Conservation (phyloP, 2,113 vertebrate genomes). For the Carassius auratus region DNA sequence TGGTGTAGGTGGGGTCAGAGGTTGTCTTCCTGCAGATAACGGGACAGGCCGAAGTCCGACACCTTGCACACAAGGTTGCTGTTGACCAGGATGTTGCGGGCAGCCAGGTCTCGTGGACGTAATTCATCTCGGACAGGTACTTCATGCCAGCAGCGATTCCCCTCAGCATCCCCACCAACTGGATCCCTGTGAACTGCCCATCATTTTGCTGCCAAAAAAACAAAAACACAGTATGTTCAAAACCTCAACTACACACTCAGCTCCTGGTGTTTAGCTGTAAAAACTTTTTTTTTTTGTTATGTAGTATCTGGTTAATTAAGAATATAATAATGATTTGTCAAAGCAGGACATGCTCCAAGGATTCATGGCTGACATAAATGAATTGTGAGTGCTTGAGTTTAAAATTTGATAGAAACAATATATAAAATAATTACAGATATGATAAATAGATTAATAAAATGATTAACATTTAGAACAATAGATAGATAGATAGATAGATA, state of each 20-base stretch:
- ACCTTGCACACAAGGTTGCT: slow-evolving; percentile 98
- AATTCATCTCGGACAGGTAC: slow-evolving; percentile 97
- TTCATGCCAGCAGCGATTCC: slow-evolving; percentile 97
- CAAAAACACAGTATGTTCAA: not conserved
- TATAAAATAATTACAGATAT: not conserved
- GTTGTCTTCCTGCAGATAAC: slow-evolving; percentile 96
- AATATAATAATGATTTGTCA: not conserved
- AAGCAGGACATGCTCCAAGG: not conserved
- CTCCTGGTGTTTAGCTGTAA: not conserved
- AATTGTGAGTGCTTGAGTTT: too few species aligned
- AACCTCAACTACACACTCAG: not conserved
- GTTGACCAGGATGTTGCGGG: slow-evolving; percentile 97
- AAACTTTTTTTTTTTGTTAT: not conserved
- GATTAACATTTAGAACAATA: too few species aligned
- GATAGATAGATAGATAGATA: too few species aligned
- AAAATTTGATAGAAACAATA: too few species aligned
- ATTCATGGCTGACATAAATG: not conserved
- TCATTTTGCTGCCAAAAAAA: slow-evolving; percentile 88
- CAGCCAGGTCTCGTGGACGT: slow-evolving; percentile 96
- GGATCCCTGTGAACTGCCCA: slow-evolving; percentile 97
- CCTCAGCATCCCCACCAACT: slow-evolving; percentile 96
- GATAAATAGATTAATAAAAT: not conserved
- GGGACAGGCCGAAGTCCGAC: slow-evolving; percentile 95
- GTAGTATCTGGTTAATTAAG: not conserved
- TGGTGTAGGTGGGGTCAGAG: slow-evolving; percentile 97